Evolutionary conservation across 2,888 invertebrate species (phyloP).

Genomic region (Willowsia nigromaculata): DNA sequence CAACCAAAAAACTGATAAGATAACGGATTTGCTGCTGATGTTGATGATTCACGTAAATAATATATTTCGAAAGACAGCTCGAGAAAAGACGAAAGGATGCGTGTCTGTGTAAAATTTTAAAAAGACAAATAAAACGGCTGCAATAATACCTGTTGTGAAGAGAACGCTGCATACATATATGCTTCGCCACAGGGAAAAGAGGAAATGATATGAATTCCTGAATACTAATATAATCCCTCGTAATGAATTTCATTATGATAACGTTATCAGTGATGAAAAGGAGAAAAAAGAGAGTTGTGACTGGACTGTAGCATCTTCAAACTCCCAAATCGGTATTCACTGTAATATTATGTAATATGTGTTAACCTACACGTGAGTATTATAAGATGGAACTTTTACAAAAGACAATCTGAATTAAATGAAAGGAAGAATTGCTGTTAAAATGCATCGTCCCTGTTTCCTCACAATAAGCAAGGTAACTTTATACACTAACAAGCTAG

Average conservation of each 20-base stretch:
- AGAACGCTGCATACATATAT: neutral
- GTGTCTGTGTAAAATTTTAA: slow-evolving; percentile 31
- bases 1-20: slow-evolving; percentile 70
- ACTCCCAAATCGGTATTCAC: neutral
- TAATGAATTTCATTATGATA: slow-evolving; percentile 74
- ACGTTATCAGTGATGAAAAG: slow-evolving; percentile 65
- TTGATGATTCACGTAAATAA: slow-evolving; percentile 21
- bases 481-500: neutral
- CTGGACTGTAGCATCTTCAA: slow-evolving; percentile 28
- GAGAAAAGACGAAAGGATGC: slow-evolving; percentile 47
- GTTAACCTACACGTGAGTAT: neutral
- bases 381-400: too few species aligned
- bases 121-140: slow-evolving; percentile 2
- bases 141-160: neutral
- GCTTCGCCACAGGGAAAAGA: slow-evolving; percentile 32
- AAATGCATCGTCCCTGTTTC: neutral
- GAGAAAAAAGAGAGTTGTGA: slow-evolving; percentile 44
- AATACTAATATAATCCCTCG: slow-evolving; percentile 71
- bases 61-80: slow-evolving; percentile 4
- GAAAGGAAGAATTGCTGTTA: neutral
- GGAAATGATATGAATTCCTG: slow-evolving; percentile 72
- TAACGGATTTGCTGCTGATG: slow-evolving; percentile 41
- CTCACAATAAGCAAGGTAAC: neutral
- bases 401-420: neutral
- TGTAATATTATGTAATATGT: neutral